These are phyloP conservation scores for Entomyzon cyanotis DNA, from an alignment of 2,113 vertebrate species.

Conservation along the genomic window DNA sequence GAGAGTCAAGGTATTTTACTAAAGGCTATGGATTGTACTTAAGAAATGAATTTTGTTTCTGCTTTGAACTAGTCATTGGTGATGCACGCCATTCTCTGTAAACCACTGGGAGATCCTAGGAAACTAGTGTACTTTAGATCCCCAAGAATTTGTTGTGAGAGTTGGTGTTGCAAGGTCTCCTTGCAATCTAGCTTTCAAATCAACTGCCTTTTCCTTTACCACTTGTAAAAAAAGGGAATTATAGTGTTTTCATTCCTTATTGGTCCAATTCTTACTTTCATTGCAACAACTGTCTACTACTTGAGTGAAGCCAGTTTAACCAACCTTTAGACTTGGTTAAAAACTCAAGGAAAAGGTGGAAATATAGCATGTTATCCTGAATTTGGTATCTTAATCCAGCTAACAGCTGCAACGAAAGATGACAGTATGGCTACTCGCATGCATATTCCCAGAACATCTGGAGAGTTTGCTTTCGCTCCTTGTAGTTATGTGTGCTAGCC, in stretches of 20 bases:
- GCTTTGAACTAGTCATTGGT: neutral
- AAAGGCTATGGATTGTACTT: neutral
- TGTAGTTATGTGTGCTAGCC: neutral
- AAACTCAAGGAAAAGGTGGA: neutral
- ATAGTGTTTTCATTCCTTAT: neutral
- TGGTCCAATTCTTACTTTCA: neutral
- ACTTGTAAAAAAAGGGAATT: neutral
- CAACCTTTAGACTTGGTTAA: neutral
- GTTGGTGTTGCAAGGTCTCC: neutral
- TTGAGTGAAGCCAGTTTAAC: neutral
- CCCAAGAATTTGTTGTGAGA: accelerated
- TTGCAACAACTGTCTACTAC: neutral
- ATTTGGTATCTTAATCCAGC: neutral
- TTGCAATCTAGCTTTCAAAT: neutral
- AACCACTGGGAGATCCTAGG: neutral
- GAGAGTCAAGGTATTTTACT: neutral
- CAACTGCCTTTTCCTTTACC: neutral
- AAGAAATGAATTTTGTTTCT: neutral
- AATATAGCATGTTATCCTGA: neutral
- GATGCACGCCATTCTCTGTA: neutral
- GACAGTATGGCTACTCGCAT: neutral
- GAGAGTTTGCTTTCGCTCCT: neutral
- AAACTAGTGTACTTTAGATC: neutral
- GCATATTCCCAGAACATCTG: slow-evolving; percentile 15
- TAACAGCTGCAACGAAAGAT: neutral